Conservation (phyloP, 2,113 vertebrate genomes). For the Oncorhynchus mykiss region DNA sequence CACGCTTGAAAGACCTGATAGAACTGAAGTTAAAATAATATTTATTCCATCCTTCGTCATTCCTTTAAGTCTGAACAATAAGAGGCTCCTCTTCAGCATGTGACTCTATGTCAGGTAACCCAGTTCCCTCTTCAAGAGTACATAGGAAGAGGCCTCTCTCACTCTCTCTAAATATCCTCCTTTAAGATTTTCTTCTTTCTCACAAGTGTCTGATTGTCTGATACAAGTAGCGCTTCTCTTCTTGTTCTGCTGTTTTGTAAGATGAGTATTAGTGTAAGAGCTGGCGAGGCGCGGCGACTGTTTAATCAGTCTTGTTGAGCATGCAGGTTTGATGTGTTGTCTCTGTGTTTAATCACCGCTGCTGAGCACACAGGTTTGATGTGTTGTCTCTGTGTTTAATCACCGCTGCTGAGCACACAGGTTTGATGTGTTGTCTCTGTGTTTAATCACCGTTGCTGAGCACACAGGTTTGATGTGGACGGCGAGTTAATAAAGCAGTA, state of each 20-base stretch:
- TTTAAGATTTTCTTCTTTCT: constrained; percentile 54
- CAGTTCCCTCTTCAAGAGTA: constrained; percentile 34
- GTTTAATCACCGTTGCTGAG: constrained; percentile 72
- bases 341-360: constrained; percentile 73
- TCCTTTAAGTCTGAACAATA: constrained; percentile 64
- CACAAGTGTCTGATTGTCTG: constrained; percentile 53
- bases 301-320: constrained; percentile 75
- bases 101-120: constrained; percentile 61
- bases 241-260: no score
- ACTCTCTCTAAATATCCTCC: constrained; percentile 43
- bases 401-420: constrained; percentile 63
- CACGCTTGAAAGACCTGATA: not conserved
- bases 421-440: constrained; percentile 77
- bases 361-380: constrained; percentile 74
- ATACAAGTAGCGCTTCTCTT: constrained; percentile 40
- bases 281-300: constrained; percentile 27
- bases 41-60: constrained; percentile 43
- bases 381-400: constrained; percentile 75
- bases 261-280: no score
- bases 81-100: constrained; percentile 62
- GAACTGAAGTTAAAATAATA: constrained; percentile 29
- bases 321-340: constrained; percentile 76
- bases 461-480: constrained; percentile 77
- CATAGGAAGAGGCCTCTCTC: constrained; percentile 19
- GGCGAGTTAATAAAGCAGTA: constrained; percentile 75